Base-by-base conservation (phyloP, 2,797 vertebrate species). In the Percopsis omiscomaycus region DNA sequence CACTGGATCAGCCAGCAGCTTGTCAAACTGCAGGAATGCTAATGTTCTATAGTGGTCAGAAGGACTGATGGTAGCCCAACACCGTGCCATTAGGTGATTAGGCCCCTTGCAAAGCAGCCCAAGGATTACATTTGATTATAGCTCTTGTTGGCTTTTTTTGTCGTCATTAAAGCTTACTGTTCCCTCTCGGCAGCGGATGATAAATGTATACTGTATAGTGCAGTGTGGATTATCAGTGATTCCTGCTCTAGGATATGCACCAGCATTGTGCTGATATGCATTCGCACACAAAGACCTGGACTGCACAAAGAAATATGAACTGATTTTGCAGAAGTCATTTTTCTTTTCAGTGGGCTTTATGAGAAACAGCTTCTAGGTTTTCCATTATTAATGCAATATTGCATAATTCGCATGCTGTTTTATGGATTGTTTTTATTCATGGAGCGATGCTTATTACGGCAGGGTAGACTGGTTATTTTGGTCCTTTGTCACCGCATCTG, bases 311-410 rank as follows among this genome's bases (percentile, higher is more conserved):
- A 27, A 16, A 64, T 52, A 55, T 53, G 4, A 3, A 56, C 69
- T 74, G 45, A 29, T 22, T 44, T 45, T 42, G 29, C 12, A 49
- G 16, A 49, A 55, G 27, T 49, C 5, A 67, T 64, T 22, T 14
- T 29, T 61, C 44, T 61, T 5, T n/a, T 42, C 2, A n/a, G 27
- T 5, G 59, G 29, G 37, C 37, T 6, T 42, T 2, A 42, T 42
- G 37, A 42, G 37, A 42, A 42, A 42, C 3, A 13, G 37, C 30
- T 52, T 32, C 55, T 47, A 66, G 9, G 55, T 3, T 29, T 42
- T 59, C 56, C 50, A 59, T 59, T 66, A 66, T 52, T 59, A 45
- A 22, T 22, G 22, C 32, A 47, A 59, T 22, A 22, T 32, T 59
- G 47, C n/a, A 30, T 44, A 45, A 12, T n/a, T 44, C 16, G 56